Evolutionary conservation across 2,888 invertebrate genomes (phyloP).

Genomic region (Hesperia comma): DNA sequence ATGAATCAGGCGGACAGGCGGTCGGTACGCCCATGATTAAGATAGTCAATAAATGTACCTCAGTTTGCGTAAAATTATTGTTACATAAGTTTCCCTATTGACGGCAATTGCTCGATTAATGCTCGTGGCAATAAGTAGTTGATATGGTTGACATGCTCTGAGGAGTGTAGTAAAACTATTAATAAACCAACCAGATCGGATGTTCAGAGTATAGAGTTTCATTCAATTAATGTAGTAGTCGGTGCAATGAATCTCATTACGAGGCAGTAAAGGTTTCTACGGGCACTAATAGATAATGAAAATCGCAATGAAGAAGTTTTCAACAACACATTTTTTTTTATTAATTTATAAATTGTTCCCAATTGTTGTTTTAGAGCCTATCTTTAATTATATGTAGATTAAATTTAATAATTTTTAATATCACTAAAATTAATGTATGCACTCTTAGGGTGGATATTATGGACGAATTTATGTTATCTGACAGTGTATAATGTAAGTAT

Average conservation of each 20-base stretch:
- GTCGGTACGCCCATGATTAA: too few species aligned
- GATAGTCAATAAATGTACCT: background rate
- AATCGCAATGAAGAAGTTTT: background rate
- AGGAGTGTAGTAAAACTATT: slow-evolving; percentile 24
- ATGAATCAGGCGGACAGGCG: too few species aligned
- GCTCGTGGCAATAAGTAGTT: slow-evolving; percentile 30
- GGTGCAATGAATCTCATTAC: slow-evolving; percentile 6
- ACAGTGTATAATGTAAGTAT: too few species aligned
- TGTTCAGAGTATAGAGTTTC: slow-evolving; percentile 18
- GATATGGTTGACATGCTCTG: slow-evolving; percentile 21
- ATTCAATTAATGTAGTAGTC: slow-evolving; percentile 15
- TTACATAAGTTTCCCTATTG: slow-evolving; percentile 10
- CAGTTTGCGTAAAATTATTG: background rate
- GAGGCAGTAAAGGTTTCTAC: background rate
- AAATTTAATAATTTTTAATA: too few species aligned
- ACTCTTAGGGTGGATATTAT: too few species aligned
- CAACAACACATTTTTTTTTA: too few species aligned
- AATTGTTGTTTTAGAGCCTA: too few species aligned
- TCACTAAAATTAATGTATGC: too few species aligned
- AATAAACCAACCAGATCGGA: slow-evolving; percentile 17
- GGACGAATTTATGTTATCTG: too few species aligned
- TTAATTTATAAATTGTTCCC: too few species aligned
- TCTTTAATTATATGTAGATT: too few species aligned
- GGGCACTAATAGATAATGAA: background rate
- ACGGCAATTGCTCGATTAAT: slow-evolving; percentile 25